Conservation (phyloP, 2,888 invertebrate genomes). For the Tortrix viridana region DNA sequence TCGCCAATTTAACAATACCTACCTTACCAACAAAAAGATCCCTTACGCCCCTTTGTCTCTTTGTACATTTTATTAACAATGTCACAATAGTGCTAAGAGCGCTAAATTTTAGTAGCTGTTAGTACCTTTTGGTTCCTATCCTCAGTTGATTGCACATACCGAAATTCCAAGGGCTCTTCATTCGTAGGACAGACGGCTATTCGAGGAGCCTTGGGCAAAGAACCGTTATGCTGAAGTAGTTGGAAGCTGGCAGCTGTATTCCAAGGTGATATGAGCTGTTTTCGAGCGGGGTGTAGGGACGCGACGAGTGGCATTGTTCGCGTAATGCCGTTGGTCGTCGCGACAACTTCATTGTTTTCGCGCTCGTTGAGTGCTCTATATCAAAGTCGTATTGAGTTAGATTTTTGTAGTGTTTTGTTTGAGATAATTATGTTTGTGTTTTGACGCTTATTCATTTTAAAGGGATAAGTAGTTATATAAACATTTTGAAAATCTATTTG, state of each 20-base stretch:
- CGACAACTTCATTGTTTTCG: conserved; percentile 66
- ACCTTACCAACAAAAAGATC: conserved; percentile 11
- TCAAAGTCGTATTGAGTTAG: conserved; percentile 58
- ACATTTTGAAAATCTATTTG: too few relatives aligned
- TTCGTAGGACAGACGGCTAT: conserved; percentile 17
- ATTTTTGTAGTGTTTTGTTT: conserved; percentile 50
- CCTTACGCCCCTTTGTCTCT: not conserved
- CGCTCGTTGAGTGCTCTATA: conserved; percentile 54
- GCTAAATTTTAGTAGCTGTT: not conserved
- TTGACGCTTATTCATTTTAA: conserved; percentile 6
- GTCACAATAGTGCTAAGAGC: not conserved
- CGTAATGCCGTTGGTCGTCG: conserved; percentile 52
- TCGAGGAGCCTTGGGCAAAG: conserved; percentile 13
- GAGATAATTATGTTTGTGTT: conserved; percentile 41
- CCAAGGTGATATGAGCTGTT: not conserved
- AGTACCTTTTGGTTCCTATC: not conserved
- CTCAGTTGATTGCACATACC: not conserved
- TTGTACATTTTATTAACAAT: not conserved
- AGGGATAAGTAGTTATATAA: too few relatives aligned
- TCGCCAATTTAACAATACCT: conserved; percentile 32
- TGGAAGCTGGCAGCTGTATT: not conserved
- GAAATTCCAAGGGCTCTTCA: conserved; percentile 26
- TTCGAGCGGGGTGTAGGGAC: conserved; percentile 9
- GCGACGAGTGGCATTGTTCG: conserved; percentile 56
- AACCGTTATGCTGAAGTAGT: not conserved